Evolutionary conservation across 2,888 invertebrate species (phyloP).

Genomic region (Parnassius smintheus): DNA sequence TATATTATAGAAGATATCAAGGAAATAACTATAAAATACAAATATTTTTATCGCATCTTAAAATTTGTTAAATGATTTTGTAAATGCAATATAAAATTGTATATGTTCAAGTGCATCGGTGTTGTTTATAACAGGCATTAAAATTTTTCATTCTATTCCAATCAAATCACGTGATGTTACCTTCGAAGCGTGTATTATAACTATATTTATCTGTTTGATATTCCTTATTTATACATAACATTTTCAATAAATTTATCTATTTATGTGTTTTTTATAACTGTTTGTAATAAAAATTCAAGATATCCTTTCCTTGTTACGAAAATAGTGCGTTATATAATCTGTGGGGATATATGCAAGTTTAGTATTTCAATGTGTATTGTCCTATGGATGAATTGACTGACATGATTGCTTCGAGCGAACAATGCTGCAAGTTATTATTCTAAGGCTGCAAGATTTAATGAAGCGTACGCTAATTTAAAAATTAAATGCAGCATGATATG

Average conservation of each 20-base stretch:
- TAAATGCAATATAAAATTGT: constrained; percentile 20
- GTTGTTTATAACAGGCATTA: not conserved
- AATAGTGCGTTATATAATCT: constrained; percentile 26
- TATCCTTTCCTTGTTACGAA: not conserved
- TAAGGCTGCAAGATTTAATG: not conserved
- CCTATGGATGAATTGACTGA: no score
- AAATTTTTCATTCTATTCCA: no score
- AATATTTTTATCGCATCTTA: constrained; percentile 19
- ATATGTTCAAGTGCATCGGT: not conserved
- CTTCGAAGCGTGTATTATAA: no score
- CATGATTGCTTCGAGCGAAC: not conserved
- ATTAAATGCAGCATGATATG: constrained; percentile 43
- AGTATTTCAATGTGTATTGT: no score
- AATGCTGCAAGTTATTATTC: not conserved
- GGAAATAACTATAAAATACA: constrained; percentile 38
- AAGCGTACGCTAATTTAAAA: constrained; percentile 31
- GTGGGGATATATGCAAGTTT: not conserved
- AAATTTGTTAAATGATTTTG: constrained; percentile 21
- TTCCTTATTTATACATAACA: no score
- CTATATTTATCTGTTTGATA: no score
- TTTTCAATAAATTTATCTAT: no score
- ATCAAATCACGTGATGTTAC: no score
- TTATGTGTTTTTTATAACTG: no score
- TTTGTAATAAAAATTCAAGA: no score
- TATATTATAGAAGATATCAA: constrained; percentile 34